Conservation (phyloP, 2,888 invertebrate species). For the Lasioglossum calceatum region DNA sequence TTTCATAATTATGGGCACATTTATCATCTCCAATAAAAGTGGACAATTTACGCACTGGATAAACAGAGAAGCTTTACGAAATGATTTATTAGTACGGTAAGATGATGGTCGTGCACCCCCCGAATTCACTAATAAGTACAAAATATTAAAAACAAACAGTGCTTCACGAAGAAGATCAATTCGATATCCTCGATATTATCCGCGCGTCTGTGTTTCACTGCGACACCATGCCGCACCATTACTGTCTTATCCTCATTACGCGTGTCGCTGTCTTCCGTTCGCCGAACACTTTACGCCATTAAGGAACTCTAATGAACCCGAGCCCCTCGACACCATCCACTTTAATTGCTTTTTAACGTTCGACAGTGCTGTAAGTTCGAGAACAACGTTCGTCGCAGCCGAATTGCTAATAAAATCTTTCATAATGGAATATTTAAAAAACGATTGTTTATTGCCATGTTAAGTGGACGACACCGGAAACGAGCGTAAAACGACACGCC, state of each 20-base stretch:
- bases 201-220: background rate
- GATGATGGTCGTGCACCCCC: background rate
- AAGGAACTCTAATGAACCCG: background rate
- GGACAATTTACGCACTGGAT: background rate
- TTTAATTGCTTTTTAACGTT: conserved; percentile 1
- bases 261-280: background rate
- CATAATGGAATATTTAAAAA: background rate
- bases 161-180: background rate
- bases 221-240: too few species aligned
- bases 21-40: background rate
- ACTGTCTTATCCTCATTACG: background rate
- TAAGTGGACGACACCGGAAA: conserved; percentile 3
- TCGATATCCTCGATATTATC: background rate
- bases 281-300: background rate
- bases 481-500: conserved; percentile 4
- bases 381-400: background rate
- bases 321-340: background rate
- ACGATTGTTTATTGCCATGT: background rate
- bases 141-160: background rate
- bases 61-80: too few species aligned
- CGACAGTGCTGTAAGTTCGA: background rate
- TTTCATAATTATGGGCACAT: background rate
- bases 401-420: background rate
- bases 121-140: background rate
- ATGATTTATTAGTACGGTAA: background rate